These are phyloP conservation scores for Nowickia ferox DNA, from an alignment of 2,888 invertebrate genomes.

Conservation along the genomic window DNA sequence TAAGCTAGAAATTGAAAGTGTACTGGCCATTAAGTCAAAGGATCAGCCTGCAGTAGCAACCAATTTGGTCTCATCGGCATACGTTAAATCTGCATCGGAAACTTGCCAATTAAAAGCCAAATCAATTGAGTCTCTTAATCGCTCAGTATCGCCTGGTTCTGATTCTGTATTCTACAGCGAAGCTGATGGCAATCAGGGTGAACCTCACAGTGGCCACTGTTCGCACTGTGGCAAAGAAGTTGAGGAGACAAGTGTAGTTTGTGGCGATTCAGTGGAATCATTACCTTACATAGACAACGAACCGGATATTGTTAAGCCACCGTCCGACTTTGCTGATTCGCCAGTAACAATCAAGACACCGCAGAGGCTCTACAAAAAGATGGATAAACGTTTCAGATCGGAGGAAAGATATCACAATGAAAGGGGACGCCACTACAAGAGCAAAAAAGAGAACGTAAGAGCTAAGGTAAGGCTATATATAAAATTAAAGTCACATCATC, in stretches of 20 bases:
- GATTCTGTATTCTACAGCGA: constrained; percentile 96
- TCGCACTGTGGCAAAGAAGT: constrained; percentile 93
- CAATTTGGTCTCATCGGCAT: neutral
- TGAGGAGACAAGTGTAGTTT: constrained; percentile 84
- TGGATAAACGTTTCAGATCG: constrained; percentile 90
- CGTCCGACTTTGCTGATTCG: constrained; percentile 94
- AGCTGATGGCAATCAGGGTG: constrained; percentile 84
- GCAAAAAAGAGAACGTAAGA: constrained; percentile 88
- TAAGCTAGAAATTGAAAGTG: constrained; percentile 74
- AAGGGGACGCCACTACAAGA: constrained; percentile 86
- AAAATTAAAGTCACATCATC: no score
- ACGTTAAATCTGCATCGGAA: constrained; percentile 77
- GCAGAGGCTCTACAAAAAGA: constrained; percentile 88
- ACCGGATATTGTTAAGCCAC: constrained; percentile 92
- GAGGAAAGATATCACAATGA: constrained; percentile 87
- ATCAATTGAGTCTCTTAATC: constrained; percentile 90
- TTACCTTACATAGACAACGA: constrained; percentile 83
- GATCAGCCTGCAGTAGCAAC: constrained; percentile 32
- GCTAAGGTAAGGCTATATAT: constrained; percentile 86
- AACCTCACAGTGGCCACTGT: constrained; percentile 87
- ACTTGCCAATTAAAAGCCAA: constrained; percentile 88
- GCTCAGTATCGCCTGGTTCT: constrained; percentile 95
- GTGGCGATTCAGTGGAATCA: constrained; percentile 82
- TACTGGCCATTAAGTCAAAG: constrained; percentile 20
- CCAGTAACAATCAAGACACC: constrained; percentile 86